Evolutionary conservation across 1,140 invertebrate genomes (phyloP), one percentile per base, ranked within the genome.

Genomic region (Drosophila pachea): DNA sequence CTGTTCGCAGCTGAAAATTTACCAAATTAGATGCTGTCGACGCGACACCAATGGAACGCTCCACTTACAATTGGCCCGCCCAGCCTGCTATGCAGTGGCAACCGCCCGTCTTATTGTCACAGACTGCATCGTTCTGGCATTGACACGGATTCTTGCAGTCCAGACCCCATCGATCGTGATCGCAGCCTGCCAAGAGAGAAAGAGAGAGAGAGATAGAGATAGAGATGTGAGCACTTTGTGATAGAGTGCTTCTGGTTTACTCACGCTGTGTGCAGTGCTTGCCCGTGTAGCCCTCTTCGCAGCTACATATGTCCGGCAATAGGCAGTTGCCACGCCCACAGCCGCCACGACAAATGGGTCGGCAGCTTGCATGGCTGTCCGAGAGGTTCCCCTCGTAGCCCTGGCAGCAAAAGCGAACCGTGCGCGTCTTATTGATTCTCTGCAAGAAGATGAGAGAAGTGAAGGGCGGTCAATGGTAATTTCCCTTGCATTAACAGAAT

Each of bases 161-260:
- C 65, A 89, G 14, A 7, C 89, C 89, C 81, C 86, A 89, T 47
- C 84, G 84, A 74, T 89, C 88, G 33, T 90, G 87, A 67, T 86
- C 75, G 16, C 88, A 88, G 16, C 86, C 89, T 86, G 49, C 0
- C 22, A 60, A 45, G 9, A 31, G 36, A 38, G 36, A 38, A 11
- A 38, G 36, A 38, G 36, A 9, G 36, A 38, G 36, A 38, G 36
- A 38, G 36, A 40, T 9, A 14, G 12, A 43, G 40, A 14, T 5
- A 43, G 6, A 43, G 4, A 40, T 0, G n/a, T 8, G 48, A 29
- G 2, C 7, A n/a, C 7, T 40, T 16, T n/a, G n/a, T n/a, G n/a
- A n/a, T n/a, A n/a, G n/a, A n/a, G n/a, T n/a, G n/a, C 9, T 2
- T n/a, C 2, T 29, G 12, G 31, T 54, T 2, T 14, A 87, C 84